Evolutionary conservation across 1,140 invertebrate genomes (phyloP).

Genomic region (Zaprionus inermis): DNA sequence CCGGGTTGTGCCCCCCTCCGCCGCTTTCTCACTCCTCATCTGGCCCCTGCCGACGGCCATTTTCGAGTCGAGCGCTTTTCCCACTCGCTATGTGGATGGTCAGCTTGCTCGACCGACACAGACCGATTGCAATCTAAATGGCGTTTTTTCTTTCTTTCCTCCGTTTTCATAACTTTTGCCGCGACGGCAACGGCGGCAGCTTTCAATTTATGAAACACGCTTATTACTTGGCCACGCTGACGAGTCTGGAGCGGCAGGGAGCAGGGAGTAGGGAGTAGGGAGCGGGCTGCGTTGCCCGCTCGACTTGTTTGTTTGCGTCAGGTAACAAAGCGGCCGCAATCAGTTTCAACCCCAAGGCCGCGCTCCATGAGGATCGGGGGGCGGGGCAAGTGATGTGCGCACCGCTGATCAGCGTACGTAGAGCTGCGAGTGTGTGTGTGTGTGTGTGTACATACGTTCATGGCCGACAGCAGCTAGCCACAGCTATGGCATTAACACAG

Average conservation of each 20-base stretch:
- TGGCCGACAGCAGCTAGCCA: constrained; percentile 36
- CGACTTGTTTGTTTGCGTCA: constrained; percentile 55
- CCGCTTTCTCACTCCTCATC: constrained; percentile 2
- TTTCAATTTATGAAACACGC: constrained; percentile 81
- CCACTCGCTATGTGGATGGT: constrained; percentile 31
- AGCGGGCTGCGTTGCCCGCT: constrained; percentile 34
- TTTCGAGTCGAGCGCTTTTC: constrained; percentile 70
- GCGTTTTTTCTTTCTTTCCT: constrained; percentile 54
- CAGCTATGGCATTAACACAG: constrained; percentile 26
- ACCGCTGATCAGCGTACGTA: constrained; percentile 40
- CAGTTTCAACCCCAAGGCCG: constrained; percentile 62
- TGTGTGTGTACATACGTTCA: constrained; percentile 33
- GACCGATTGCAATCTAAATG: constrained; percentile 78
- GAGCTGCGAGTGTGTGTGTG: constrained; percentile 10
- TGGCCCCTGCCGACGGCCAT: constrained; percentile 48
- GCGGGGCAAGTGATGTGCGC: constrained; percentile 31
- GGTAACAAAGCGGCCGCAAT: constrained; percentile 68
- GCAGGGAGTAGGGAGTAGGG: neutral
- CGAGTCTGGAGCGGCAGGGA: neutral
- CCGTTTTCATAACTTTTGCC: constrained; percentile 70
- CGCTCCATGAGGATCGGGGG: constrained; percentile 29
- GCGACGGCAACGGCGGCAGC: constrained; percentile 64
- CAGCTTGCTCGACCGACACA: constrained; percentile 36
- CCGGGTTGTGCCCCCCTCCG: neutral
- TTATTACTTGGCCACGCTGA: constrained; percentile 57